These are phyloP conservation scores for Alloplasta piceator DNA, from an alignment of 2,888 invertebrate species.

Conservation along the genomic window DNA sequence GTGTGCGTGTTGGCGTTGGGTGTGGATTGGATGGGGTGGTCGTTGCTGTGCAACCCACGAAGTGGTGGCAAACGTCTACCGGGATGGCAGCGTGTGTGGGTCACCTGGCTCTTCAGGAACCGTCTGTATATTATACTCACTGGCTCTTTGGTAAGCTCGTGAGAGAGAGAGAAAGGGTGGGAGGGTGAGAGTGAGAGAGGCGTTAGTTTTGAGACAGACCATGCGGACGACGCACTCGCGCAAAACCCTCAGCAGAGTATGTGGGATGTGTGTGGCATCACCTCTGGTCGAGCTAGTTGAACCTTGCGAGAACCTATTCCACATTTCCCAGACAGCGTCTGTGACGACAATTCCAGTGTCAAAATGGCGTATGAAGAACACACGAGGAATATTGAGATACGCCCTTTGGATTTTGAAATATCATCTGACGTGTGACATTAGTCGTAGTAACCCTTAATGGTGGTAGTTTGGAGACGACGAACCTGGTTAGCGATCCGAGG, in stretches of 20 bases:
- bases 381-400: neutral
- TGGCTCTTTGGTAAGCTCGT: conserved; percentile 30
- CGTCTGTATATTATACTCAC: conserved; percentile 11
- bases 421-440: conserved; percentile 25
- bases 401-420: neutral
- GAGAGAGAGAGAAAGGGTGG: conserved; percentile 16
- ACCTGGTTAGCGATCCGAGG: conserved; percentile 59
- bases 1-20: conserved; percentile 34
- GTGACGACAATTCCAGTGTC: too few species aligned
- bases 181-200: conserved; percentile 3
- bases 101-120: conserved; percentile 24
- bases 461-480: conserved; percentile 61
- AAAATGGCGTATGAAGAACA: neutral
- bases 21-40: conserved; percentile 31
- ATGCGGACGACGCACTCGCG: conserved; percentile 34
- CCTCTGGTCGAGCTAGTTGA: conserved; percentile 54
- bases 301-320: conserved; percentile 41
- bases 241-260: conserved; percentile 34
- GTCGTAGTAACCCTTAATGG: conserved; percentile 53
- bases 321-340: conserved; percentile 25
- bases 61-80: conserved; percentile 59
- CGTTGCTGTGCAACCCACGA: conserved; percentile 54
- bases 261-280: conserved; percentile 31
- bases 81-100: conserved; percentile 28
- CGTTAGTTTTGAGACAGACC: neutral